Evolutionary conservation across 2,888 invertebrate genomes (phyloP), one percentile per base, ranked within the genome.

Genomic region (Drosophila leonis): DNA sequence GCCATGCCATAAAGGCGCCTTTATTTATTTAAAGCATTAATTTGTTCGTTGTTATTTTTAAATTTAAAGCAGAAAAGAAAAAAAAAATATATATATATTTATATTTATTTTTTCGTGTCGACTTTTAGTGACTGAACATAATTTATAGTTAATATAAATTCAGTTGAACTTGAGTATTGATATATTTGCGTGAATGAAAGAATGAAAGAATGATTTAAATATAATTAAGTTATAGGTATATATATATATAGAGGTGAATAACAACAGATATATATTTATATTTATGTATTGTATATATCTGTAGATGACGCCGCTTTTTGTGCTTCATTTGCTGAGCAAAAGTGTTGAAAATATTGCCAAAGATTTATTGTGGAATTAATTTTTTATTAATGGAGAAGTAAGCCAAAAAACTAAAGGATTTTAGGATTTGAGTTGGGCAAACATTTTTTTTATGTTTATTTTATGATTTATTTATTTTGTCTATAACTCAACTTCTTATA

Each of bases 11-110:
- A 70, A 78, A 77, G 73, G 71, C 74, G 71, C 62, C 65, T 74
- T 69, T 77, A 77, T 85, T 85, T 88, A 83, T 86, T 82, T 82
- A 82, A 86, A 87, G 75, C 78, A 86, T 82, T 82, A 86, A 88
- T 86, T 88, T 74, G 78, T 83, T 59, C 71, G 79, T 51, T 81
- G 70, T 74, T 85, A 88, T 85, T 84, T 88, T 85, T 80, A 85
- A 80, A 72, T 66, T 27, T 31, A 18, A 71, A 27, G 41, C 41
- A 52, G 41, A n/a, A 27, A 46, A 48, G 63, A 63, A 55, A 78
- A 42, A 20, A 15, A 20, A 27, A 27, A 59, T 39, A 42, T 56
- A 60, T 72, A 27, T 41, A 48, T 59, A 59, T 48, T 35, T 39
- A 12, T 54, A n/a, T 54, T 27, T 54, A 27, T 54, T 48, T 62